Evolutionary conservation across 2,888 invertebrate genomes (phyloP), one percentile per base, ranked within the genome.

Genomic region (Rotaria macrura): DNA sequence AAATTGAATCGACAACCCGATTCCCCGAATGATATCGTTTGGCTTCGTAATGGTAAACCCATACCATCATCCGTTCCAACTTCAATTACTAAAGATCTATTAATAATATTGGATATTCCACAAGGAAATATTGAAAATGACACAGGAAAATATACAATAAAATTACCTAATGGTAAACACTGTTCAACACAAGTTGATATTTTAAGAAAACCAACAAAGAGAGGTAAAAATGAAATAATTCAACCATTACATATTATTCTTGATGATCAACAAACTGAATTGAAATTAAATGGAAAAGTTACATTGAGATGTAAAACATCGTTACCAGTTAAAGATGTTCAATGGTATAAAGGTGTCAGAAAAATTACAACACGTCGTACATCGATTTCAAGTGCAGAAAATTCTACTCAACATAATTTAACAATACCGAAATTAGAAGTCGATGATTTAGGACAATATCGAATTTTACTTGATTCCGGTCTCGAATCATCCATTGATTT

Each of bases 131-230:
- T 40, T 10, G 43, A 79, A 14, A n/a, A 40, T n/a, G 43, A 79
- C 43, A n/a, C 6, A n/a, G 79, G 79, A 23, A 79, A 79, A 79
- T 79, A 79, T n/a, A 79, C 79, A 43, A 1, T 79, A 10, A 40
- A n/a, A 40, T 79, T 79, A 79, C 79, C 79, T n/a, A 79, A 79
- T 40, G n/a, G n/a, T n/a, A 79, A 79, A 79, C 79, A 79, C 43
- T 25, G 43, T n/a, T 79, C 79, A 43, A n/a, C 43, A 79, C 79
- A 79, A 79, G 79, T 79, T 25, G n/a, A 79, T 40, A 79, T 79
- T 25, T 6, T 43, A n/a, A 40, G 23, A n/a, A 40, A 43, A 43
- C 4, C 5, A 38, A 74, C 74, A 12, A 25, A 38, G 6, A 74
- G 40, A 74, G 43, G 7, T 12, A 43, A 79, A 79, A 79, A 43